Evolutionary conservation across 2,113 vertebrate species (phyloP).

Genomic region (Aldabrachelys gigantea): DNA sequence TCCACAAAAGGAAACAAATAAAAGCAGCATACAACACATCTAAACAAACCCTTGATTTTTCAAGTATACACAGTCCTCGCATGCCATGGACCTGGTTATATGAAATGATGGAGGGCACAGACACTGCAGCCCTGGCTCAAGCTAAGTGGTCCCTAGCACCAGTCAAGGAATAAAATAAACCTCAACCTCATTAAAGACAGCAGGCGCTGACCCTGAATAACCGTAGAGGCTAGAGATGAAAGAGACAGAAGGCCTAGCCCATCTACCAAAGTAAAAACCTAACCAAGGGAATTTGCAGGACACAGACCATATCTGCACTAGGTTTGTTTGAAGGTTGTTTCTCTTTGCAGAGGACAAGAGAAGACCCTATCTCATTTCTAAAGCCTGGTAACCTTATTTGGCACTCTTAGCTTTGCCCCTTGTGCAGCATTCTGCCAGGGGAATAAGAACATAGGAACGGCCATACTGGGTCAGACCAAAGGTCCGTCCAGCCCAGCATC

Average conservation of each 20-base stretch:
- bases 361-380: not conserved
- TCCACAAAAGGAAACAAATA: not conserved
- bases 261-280: not conserved
- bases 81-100: not conserved
- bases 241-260: not conserved
- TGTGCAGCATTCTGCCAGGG: not conserved
- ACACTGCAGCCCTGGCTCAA: not conserved
- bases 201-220: not conserved
- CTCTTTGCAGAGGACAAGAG: constrained; percentile 24
- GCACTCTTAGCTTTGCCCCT: constrained; percentile 1
- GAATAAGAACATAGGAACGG: no score
- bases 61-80: not conserved
- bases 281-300: not conserved
- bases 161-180: not conserved
- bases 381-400: not conserved
- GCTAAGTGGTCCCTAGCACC: not conserved
- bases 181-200: not conserved
- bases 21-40: not conserved
- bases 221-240: not conserved
- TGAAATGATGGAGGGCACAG: not conserved
- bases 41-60: not conserved
- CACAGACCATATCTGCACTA: not conserved
- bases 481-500: no score
- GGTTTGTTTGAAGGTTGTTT: not conserved
- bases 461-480: no score